Base-by-base conservation (phyloP, 2,888 invertebrate species). In the Amitus sp. region DNA sequence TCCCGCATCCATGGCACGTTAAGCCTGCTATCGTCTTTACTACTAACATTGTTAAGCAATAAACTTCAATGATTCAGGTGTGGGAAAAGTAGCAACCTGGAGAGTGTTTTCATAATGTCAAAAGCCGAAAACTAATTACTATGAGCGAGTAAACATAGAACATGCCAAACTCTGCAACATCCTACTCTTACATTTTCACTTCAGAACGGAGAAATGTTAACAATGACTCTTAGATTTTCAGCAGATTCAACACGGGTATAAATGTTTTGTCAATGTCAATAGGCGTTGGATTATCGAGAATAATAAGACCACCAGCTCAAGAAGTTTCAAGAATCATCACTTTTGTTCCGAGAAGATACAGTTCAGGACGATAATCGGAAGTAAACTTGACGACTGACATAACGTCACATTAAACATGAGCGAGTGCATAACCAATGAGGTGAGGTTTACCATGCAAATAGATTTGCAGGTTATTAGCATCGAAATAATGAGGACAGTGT, bases 381-480 rank as follows among this genome's bases (percentile, higher is more conserved):
- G 42, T 19, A 6, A 7, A 30, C 2, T 10, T 30, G n/a, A 30
- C 6, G 10, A 30, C 10, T 2, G 30, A 23, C 7, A 3, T 23
- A 5, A 23, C 7, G 7, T 23, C 23, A 23, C 23, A 3, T 23
- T 23, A 5, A 3, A 7, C 23, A 3, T 7, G 3, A 23, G 3
- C 7, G 3, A 23, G 3, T 7, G 7, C 3, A 3, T 23, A 3
- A 7, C 3, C 23, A 5, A 23, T 5, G 23, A 5, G 3, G 3
- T 3, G 3, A 3, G 23, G 4, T 12, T 20, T n/a, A 2, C 43
- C 50, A 30, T 30, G 34, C 1, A 51, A 4, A 30, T 58, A 58
- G 1, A 51, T 42, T 47, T 59, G 53, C 3, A 59, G 15, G 18
- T 53, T 53, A 17, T 59, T 45, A 2, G 47, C 48, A 59, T 47